Percentiles rank a stretch among this genome's conserved stretches.
phyloP scores from a whole-genome alignment of 1,140 invertebrate genomes.

The Globodera rostochiensis region DNA sequence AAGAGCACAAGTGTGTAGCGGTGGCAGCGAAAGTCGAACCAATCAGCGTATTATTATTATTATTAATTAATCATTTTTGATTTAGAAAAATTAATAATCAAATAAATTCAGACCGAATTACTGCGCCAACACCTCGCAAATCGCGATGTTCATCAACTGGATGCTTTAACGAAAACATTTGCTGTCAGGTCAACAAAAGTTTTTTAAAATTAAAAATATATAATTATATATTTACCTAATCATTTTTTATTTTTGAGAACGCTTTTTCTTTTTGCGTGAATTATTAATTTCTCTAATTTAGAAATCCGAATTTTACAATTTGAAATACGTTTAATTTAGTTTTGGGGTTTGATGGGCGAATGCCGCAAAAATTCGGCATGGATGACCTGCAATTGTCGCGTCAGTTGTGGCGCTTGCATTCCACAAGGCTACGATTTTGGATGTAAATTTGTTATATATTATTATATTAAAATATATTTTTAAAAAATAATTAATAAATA shows the following conservation, averaged over 20 bases:
- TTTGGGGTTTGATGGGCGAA: constrained; percentile 50
- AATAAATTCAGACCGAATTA: constrained; percentile 6
- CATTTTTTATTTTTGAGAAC: background rate
- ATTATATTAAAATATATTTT: too few species aligned
- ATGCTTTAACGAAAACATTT: constrained; percentile 58
- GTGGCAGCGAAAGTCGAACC: constrained; percentile 24
- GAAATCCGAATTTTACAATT: background rate
- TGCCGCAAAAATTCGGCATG: constrained; percentile 45
- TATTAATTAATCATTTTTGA: background rate
- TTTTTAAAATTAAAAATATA: too few species aligned
- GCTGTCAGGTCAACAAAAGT: constrained; percentile 26
- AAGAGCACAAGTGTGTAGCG: constrained; percentile 37
- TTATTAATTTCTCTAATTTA: background rate
- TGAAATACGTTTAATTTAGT: constrained; percentile 25
- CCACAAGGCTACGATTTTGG: constrained; percentile 50
- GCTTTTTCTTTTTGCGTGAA: background rate
- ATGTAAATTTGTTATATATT: constrained; percentile 31
- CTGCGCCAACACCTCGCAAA: constrained; percentile 14
- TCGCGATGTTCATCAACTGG: constrained; percentile 44
- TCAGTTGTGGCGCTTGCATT: constrained; percentile 49
- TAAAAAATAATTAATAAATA: constrained; percentile 19
- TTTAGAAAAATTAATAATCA: background rate
- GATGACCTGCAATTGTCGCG: constrained; percentile 55
- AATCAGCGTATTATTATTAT: constrained; percentile 2
- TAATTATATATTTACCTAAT: background rate